Percentiles rank a stretch among this genome's conserved stretches.
phyloP scores from a whole-genome alignment of 2,888 invertebrate species.

The Cephus nigrinus region DNA sequence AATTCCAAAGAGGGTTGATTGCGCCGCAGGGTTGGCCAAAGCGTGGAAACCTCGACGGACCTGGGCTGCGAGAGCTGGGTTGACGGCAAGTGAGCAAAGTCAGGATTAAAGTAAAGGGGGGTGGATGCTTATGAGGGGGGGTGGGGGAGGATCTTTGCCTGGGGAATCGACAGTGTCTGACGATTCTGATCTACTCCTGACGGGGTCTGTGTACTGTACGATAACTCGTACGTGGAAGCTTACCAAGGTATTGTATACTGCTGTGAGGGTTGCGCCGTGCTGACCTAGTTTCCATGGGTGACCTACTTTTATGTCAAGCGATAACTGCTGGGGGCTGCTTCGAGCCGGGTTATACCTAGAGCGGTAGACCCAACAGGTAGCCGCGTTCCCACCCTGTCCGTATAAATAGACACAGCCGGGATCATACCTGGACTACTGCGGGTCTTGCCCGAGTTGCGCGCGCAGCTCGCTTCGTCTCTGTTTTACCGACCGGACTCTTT shows the following conservation, averaged over 20 bases:
- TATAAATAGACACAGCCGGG: conserved; percentile 63
- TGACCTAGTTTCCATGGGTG: conserved; percentile 51
- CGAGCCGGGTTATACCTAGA: conserved; percentile 23
- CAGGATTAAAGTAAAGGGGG: background rate
- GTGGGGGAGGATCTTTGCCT: background rate
- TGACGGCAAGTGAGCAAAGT: background rate
- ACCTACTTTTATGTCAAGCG: conserved; percentile 44
- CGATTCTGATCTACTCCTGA: background rate
- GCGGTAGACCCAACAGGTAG: conserved; percentile 56
- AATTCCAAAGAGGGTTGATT: background rate
- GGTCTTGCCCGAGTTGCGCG: conserved; percentile 27
- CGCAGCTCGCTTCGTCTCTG: conserved; percentile 24
- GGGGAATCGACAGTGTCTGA: background rate
- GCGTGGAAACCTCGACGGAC: background rate
- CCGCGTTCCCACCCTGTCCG: conserved; percentile 48
- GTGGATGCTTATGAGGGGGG: background rate
- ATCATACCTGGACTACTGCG: conserved; percentile 55
- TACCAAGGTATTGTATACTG: conserved; percentile 3
- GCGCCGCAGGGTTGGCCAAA: background rate
- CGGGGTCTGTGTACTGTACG: background rate
- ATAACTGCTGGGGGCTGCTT: conserved; percentile 23
- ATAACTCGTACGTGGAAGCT: background rate
- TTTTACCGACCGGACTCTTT: background rate
- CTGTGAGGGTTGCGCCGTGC: conserved; percentile 24
- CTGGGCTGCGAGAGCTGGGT: too few species aligned